Base-by-base conservation (phyloP, 1,140 invertebrate genomes). In the Drosophila sturtevanti region DNA sequence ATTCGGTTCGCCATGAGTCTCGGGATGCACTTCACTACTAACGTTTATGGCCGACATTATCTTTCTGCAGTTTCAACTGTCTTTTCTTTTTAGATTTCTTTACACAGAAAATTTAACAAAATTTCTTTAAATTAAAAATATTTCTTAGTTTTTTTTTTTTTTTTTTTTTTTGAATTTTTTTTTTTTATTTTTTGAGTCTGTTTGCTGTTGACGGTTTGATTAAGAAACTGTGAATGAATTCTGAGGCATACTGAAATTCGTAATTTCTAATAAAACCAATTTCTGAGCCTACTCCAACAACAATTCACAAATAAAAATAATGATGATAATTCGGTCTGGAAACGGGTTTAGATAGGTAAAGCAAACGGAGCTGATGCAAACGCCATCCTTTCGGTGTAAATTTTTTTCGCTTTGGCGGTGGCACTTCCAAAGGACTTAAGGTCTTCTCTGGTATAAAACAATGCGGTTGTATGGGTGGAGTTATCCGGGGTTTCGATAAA, bases 351-450 rank as follows among this genome's bases (percentile, higher is more conserved):
- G 90, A 80, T 2, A 91, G 76, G 18, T 91, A 90, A 0, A 89
- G 54, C 2, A 91, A 56, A 4, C 90, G 82, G 37, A 81, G 68
- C 51, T 87, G 77, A 72, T 91, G 90, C 44, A 89, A 38, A 2
- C 73, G 63, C 90, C 90, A 91, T 51, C 77, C 81, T 9, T 70
- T 73, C 22, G 67, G 41, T 9, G 86, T 91, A 4, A 91, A 90
- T 55, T 79, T 84, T 37, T 71, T 77, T 6, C 90, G 69, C 14
- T 63, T 68, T 0, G 77, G 72, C 6, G 72, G 79, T 2, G 55
- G 52, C 11, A 60, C 38, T 4, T 72, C 60, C 48, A 73, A 35
- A 0, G 63, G 27, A n/a, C 58, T 63, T 6, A 62, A 34, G 0
- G 48, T 4, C 16, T 59, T 73, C 0, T 58, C 37, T 7, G 90